Evolutionary conservation across 2,888 invertebrate species (phyloP).

Genomic region (Nephrotoma flavescens): DNA sequence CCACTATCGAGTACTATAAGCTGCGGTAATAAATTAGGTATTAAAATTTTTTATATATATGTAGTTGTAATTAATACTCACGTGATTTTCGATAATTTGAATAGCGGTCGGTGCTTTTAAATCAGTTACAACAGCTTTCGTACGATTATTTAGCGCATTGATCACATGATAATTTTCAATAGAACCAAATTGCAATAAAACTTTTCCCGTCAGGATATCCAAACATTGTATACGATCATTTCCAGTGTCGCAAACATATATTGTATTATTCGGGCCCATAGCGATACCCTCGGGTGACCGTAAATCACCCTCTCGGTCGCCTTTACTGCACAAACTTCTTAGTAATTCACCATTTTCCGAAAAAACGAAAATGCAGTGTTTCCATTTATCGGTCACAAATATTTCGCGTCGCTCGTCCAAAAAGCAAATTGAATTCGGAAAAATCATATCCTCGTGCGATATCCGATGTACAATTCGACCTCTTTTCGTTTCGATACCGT

Average conservation of each 20-base stretch:
- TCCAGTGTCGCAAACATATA: conserved; percentile 62
- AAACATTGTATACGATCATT: conserved; percentile 51
- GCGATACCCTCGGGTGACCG: conserved; percentile 62
- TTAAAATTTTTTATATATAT: neutral
- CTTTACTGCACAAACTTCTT: conserved; percentile 47
- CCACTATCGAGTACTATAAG: conserved; percentile 52
- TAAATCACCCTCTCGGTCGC: conserved; percentile 44
- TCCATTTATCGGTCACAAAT: conserved; percentile 44
- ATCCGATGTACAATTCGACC: conserved; percentile 38
- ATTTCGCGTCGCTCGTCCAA: conserved; percentile 40
- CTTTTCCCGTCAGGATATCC: conserved; percentile 41
- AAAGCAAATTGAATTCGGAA: conserved; percentile 46
- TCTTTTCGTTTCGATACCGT: conserved; percentile 20
- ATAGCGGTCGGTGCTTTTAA: conserved; percentile 59
- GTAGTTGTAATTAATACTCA: conserved; percentile 23
- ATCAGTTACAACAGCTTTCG: conserved; percentile 31
- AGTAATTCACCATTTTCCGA: conserved; percentile 44
- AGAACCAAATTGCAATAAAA: conserved; percentile 44
- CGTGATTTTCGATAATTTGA: conserved; percentile 39
- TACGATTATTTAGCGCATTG: conserved; percentile 20
- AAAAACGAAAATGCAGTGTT: conserved; percentile 53
- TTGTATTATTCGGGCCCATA: conserved; percentile 36
- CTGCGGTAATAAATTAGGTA: conserved; percentile 3
- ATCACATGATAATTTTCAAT: conserved; percentile 26
- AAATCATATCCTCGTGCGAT: conserved; percentile 41